These are phyloP conservation scores for Corythornis vintsioides DNA, from an alignment of 2,113 vertebrate genomes.

Conservation along the genomic window DNA sequence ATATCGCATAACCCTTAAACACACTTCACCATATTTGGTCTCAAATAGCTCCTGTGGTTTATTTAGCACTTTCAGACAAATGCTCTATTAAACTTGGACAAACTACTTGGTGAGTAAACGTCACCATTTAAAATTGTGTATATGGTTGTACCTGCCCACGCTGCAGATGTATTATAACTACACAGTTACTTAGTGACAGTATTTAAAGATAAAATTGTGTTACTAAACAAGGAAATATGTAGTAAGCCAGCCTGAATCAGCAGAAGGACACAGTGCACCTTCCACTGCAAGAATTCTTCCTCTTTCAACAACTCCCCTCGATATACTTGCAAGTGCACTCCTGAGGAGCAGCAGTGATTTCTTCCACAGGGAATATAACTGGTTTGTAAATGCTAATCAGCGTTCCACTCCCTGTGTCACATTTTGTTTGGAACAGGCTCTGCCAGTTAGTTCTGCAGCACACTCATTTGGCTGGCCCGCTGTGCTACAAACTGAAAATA, in stretches of 20 bases:
- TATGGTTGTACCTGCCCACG: neutral
- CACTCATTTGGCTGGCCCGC: neutral
- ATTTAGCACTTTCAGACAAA: neutral
- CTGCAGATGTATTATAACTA: neutral
- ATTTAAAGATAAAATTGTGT: neutral
- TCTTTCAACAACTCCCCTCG: accelerated
- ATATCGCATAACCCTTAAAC: neutral
- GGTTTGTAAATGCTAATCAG: neutral
- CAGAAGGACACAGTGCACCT: neutral
- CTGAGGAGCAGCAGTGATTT: neutral
- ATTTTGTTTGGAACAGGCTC: neutral
- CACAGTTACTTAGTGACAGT: neutral
- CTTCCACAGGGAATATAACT: neutral
- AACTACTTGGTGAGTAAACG: neutral
- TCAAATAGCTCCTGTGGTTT: neutral
- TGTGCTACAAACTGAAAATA: neutral
- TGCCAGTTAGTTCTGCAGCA: neutral
- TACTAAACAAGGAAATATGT: neutral
- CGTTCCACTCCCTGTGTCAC: neutral
- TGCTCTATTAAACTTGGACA: neutral
- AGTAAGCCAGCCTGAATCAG: neutral
- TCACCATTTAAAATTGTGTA: neutral
- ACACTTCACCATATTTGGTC: neutral
- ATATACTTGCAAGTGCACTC: neutral
- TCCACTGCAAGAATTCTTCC: neutral